Evolutionary conservation across 1,140 invertebrate genomes (phyloP).

Genomic region (Stegodyphus mimosarum): DNA sequence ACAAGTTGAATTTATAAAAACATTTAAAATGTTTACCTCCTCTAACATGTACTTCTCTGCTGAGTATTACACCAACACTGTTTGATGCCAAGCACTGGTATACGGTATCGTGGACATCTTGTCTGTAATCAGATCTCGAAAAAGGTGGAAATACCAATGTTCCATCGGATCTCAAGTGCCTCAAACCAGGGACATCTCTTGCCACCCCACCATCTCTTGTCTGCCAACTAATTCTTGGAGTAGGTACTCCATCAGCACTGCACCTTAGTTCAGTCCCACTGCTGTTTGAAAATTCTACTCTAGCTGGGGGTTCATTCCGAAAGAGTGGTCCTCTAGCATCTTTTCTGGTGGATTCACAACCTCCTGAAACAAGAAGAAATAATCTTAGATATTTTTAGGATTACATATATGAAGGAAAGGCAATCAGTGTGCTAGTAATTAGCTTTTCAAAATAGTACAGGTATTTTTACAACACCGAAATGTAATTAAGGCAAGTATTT

Average conservation of each 20-base stretch:
- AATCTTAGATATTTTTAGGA: not conserved
- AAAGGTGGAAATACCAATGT: conserved; percentile 68
- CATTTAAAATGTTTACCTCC: conserved; percentile 74
- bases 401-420: not conserved
- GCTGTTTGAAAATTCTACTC: conserved; percentile 93
- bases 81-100: conserved; percentile 80
- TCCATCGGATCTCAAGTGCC: conserved; percentile 73
- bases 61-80: conserved; percentile 80
- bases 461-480: no score
- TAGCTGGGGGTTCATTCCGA: conserved; percentile 89
- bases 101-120: conserved; percentile 71
- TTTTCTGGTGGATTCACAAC: conserved; percentile 12
- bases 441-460: no score
- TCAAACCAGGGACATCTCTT: conserved; percentile 76
- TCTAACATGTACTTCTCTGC: conserved; percentile 82
- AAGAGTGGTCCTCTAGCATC: conserved; percentile 82
- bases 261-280: conserved; percentile 93
- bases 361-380: conserved; percentile 23
- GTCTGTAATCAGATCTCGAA: conserved; percentile 67
- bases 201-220: conserved; percentile 77
- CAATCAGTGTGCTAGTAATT: not conserved
- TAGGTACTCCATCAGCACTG: conserved; percentile 87
- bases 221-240: conserved; percentile 87
- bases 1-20: no score
- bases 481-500: no score